A percentile compares a stretch with the other conserved stretches of the same genome.
Conservation (phyloP, 2,797 vertebrate species). For the Capromys pilorides region DNA sequence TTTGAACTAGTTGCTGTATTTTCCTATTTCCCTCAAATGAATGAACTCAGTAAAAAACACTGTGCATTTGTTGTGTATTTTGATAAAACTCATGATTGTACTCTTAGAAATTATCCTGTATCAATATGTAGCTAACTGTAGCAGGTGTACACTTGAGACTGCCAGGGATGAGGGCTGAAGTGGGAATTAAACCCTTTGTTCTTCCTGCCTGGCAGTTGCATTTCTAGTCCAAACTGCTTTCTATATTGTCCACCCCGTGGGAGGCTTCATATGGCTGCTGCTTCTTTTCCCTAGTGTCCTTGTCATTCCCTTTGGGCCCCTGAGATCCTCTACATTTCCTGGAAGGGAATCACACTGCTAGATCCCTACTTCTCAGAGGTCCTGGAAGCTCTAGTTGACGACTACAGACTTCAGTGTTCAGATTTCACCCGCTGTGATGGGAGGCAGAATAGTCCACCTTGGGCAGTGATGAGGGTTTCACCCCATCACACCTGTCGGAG, state of each 20-base stretch:
- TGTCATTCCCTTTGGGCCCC: background rate
- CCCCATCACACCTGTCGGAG: background rate
- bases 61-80: slow-evolving; percentile 26
- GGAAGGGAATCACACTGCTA: background rate
- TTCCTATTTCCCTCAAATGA: background rate
- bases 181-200: background rate
- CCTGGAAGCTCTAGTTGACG: background rate
- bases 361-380: background rate
- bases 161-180: background rate
- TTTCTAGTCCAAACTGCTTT: background rate
- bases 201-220: background rate
- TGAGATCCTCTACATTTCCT: background rate
- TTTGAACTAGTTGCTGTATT: background rate
- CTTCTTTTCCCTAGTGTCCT: background rate
- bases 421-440: background rate
- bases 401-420: background rate
- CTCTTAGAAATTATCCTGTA: background rate
- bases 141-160: background rate
- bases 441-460: background rate
- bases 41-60: background rate
- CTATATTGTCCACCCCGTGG: too few species aligned
- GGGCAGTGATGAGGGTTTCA: background rate
- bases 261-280: background rate
- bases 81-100: background rate
- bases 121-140: background rate